Conservation (phyloP, 2,113 vertebrate genomes). For the Chrysochloris asiatica region DNA sequence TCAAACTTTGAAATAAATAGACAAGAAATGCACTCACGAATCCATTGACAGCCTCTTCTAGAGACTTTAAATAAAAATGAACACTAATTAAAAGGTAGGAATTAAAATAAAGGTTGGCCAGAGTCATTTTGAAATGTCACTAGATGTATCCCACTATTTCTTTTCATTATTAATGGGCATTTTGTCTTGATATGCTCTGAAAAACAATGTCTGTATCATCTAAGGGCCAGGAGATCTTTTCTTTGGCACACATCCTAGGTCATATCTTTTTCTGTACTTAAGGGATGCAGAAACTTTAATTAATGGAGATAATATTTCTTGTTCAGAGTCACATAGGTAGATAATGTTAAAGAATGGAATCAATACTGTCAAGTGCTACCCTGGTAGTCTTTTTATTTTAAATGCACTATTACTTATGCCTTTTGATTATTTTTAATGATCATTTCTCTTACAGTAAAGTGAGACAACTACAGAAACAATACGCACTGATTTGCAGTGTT, state of each 20-base stretch:
- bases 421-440: not conserved
- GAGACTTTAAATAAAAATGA: not conserved
- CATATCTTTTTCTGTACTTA: not conserved
- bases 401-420: not conserved
- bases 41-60: not conserved
- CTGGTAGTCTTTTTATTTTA: not conserved
- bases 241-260: not conserved
- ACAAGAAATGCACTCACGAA: not conserved
- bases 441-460: too few relatives aligned
- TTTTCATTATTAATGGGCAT: not conserved
- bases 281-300: not conserved
- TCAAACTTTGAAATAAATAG: not conserved
- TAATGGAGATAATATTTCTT: not conserved
- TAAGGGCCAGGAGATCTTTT: not conserved
- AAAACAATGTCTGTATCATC: not conserved
- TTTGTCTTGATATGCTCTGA: not conserved
- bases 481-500: not conserved
- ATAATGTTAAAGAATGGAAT: not conserved
- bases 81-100: not conserved
- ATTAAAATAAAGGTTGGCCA: not conserved
- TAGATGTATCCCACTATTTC: not conserved
- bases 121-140: not conserved
- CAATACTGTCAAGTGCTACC: not conserved
- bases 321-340: not conserved
- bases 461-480: not conserved